Percentiles rank a stretch among this genome's conserved stretches.
These are phyloP conservation scores for Cuniculus paca DNA, from an alignment of 2,797 vertebrate species.

Conservation along the genomic window DNA sequence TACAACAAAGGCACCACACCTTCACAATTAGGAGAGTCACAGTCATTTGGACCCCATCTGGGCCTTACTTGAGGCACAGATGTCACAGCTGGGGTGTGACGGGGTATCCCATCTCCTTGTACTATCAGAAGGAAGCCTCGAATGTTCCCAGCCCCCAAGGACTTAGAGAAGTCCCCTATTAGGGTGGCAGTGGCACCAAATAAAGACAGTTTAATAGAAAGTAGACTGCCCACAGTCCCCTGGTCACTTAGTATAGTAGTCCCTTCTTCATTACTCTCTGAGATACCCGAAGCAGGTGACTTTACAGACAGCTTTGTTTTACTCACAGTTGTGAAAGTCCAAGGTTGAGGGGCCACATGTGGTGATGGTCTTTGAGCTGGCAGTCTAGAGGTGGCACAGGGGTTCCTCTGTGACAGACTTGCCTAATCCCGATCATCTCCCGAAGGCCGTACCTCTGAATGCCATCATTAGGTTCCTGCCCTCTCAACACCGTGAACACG, in stretches of 20 bases:
- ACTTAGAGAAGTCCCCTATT: not conserved
- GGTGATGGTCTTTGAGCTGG: not conserved
- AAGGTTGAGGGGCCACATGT: not conserved
- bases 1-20: rapidly evolving
- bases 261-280: not conserved
- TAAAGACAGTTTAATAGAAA: not conserved
- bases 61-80: not conserved
- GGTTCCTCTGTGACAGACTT: not conserved
- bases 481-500: not conserved
- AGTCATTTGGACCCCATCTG: not conserved
- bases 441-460: not conserved
- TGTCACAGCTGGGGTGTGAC: not conserved
- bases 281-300: not conserved
- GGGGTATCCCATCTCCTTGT: not conserved
- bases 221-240: no score
- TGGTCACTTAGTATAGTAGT: rapidly evolving
- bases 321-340: no score
- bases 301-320: not conserved
- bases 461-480: not conserved
- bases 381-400: not conserved
- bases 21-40: not conserved
- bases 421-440: not conserved
- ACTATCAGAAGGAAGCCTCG: not conserved
- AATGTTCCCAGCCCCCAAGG: no score
- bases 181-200: not conserved